Evolutionary conservation across 2,888 invertebrate species (phyloP).

Genomic region (Tribolium freemani): DNA sequence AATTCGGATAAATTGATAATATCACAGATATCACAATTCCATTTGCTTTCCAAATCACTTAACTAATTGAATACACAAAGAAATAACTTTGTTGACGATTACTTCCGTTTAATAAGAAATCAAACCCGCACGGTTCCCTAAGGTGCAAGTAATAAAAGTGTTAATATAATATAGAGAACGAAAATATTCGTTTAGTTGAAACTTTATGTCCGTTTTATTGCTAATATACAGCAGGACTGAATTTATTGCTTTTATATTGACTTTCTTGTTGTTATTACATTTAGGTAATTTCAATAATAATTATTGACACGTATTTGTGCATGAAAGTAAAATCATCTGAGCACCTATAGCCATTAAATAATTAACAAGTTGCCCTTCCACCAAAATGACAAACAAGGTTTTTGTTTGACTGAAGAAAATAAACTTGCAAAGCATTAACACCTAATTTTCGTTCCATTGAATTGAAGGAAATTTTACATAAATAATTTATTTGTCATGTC

Average conservation of each 20-base stretch:
- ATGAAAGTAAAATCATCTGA: background rate
- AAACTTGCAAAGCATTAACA: background rate
- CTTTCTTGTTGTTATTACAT: background rate
- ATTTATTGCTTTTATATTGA: background rate
- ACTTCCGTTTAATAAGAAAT: background rate
- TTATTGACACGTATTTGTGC: background rate
- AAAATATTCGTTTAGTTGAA: background rate
- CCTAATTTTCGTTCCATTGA: background rate
- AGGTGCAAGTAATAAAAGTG: background rate
- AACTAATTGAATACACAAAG: background rate
- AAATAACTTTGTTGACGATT: background rate
- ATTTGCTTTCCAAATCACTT: background rate
- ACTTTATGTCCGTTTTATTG: constrained; percentile 6
- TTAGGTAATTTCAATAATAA: background rate
- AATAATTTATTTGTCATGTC: background rate
- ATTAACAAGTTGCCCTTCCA: background rate
- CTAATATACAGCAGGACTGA: background rate
- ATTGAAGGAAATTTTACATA: background rate
- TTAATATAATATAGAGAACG: constrained; percentile 1
- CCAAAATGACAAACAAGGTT: background rate
- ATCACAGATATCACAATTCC: background rate
- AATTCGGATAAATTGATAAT: background rate
- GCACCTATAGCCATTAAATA: background rate
- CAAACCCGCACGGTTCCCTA: background rate
- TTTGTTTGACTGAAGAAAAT: background rate